A percentile compares a stretch with the other conserved stretches of the same genome.
phyloP scores from a whole-genome alignment of 2,888 invertebrate species.

The Antitype chi region DNA sequence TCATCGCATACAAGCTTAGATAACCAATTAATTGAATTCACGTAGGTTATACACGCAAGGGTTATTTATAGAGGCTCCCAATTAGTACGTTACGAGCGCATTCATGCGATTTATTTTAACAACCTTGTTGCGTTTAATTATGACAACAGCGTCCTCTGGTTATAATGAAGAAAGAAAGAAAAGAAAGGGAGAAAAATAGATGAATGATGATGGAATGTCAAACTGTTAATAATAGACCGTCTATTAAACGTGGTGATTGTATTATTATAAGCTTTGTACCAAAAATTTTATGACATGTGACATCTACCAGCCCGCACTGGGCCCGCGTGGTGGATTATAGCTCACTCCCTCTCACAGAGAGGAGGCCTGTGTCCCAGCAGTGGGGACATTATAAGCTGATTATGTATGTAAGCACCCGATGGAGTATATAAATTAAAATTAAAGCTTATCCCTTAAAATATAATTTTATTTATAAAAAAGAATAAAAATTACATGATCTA shows the following conservation, averaged over 20 bases:
- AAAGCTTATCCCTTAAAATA: too few relatives aligned
- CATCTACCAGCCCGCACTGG: too few relatives aligned
- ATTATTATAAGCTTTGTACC: neutral
- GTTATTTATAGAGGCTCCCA: conserved; percentile 14
- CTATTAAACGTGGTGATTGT: neutral
- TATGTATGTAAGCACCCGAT: too few relatives aligned
- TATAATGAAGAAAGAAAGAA: neutral
- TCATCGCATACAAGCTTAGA: neutral
- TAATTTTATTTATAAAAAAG: too few relatives aligned
- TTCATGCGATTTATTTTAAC: conserved; percentile 46
- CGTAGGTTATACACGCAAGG: neutral
- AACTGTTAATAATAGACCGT: neutral
- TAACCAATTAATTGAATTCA: conserved; percentile 26
- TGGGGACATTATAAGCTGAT: too few relatives aligned
- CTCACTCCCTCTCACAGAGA: too few relatives aligned
- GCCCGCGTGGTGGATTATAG: too few relatives aligned
- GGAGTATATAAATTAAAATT: too few relatives aligned
- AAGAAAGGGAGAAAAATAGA: too few relatives aligned
- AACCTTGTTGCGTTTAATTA: conserved; percentile 7
- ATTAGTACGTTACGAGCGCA: conserved; percentile 27
- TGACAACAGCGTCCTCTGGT: neutral
- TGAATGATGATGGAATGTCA: neutral
- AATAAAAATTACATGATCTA: too few relatives aligned
- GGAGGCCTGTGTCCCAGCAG: too few relatives aligned
- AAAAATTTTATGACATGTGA: too few relatives aligned